Base-by-base conservation (phyloP, 1,140 invertebrate genomes). In the Lepidurus arcticus region DNA sequence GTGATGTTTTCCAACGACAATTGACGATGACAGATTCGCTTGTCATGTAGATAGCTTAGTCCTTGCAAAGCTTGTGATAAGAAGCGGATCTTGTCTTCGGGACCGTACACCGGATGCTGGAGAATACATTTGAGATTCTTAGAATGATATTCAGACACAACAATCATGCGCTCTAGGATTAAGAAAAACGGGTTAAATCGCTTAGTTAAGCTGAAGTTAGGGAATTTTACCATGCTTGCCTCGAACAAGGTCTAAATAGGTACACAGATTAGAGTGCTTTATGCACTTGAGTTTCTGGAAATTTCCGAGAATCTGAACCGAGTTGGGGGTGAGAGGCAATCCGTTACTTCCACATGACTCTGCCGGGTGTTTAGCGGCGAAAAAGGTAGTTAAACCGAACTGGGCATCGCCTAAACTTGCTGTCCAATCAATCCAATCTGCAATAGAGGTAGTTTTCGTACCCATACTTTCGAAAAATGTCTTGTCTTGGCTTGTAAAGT, bases 321-420 rank as follows among this genome's bases (percentile, higher is more conserved):
- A 98, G 86, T 98, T 98, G 24, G 96, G 96, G 3, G 96, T 98
- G 11, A 98, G 86, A 0, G 96, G 97, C 44, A 98, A 86, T 16
- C 97, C 96, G 87, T 98, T 98, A 78, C 93, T 94, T 9, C 96
- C 96, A 86, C 96, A 98, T 77, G 92, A 91, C 86, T 98, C 96
- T 79, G 92, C 91, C 53, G 94, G 92, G 85, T 97, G 94, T 83
- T 91, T 91, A 82, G 91, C 92, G 0, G 95, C 95, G 86, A 96
- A 95, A 85, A 95, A 96, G 74, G 94, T 97, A 81, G 92, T 90
- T 34, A 93, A 92, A 43, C 93, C 94, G 83, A 97, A 91, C 43
- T 82, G 74, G 6, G 78, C 74, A 65, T 80, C 53, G 13, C 53
- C 53, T 65, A 65, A 65, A 7, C 53, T 65, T 11, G 9, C 4